phyloP scores from a whole-genome alignment of 2,113 vertebrate species.

The Oreochromis tanganicae region DNA sequence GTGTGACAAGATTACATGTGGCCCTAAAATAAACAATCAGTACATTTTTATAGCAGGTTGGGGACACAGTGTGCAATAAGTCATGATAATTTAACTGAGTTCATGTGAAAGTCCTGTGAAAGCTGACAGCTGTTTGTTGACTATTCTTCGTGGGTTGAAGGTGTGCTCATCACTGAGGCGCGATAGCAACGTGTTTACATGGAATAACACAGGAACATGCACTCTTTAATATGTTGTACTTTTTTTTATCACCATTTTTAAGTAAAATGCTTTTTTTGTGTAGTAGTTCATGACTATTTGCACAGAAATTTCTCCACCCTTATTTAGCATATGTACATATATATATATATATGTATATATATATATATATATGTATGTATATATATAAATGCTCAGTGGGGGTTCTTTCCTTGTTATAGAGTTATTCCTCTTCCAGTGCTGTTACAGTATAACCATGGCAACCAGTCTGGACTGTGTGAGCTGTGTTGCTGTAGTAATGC shows the following conservation, averaged over 20 bases:
- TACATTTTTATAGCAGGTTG: background rate
- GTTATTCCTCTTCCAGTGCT: background rate
- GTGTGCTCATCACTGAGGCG: background rate
- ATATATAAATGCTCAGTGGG: background rate
- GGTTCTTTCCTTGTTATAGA: background rate
- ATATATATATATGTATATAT: rapidly evolving
- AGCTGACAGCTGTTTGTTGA: background rate
- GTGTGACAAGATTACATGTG: background rate
- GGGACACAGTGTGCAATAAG: background rate
- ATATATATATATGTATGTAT: too few species aligned
- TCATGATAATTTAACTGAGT: background rate
- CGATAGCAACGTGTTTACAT: background rate
- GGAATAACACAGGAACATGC: background rate
- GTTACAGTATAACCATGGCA: conserved; percentile 23
- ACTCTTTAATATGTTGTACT: rapidly evolving
- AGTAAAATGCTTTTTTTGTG: background rate
- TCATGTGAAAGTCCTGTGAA: background rate
- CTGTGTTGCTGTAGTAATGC: conserved; percentile 16
- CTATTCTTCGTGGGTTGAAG: background rate
- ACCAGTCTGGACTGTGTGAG: conserved; percentile 15
- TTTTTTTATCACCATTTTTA: background rate
- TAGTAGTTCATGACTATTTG: rapidly evolving
- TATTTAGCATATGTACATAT: background rate
- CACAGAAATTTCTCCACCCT: background rate
- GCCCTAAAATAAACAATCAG: background rate